phyloP scores from a whole-genome alignment of 2,797 vertebrate genomes.

The Coranthus polyacanthus region DNA sequence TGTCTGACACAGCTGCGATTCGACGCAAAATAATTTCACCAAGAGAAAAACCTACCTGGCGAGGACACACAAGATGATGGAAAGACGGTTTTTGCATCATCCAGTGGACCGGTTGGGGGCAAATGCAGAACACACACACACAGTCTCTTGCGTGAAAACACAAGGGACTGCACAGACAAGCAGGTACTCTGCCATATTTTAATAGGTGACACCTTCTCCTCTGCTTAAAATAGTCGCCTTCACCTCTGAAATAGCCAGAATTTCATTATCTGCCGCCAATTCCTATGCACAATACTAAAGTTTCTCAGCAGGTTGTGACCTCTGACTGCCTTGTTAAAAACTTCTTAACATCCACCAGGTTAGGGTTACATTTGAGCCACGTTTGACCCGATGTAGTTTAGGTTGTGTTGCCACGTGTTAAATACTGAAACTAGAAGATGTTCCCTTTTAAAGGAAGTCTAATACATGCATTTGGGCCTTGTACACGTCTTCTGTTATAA shows the following conservation, averaged over 20 bases:
- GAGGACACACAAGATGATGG: neutral
- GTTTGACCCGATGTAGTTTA: too few species aligned
- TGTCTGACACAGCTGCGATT: conserved; percentile 24
- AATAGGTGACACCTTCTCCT: conserved; percentile 10
- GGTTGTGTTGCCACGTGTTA: too few species aligned
- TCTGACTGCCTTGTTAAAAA: too few species aligned
- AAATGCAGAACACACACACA: neutral
- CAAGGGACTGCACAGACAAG: neutral
- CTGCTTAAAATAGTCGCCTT: neutral
- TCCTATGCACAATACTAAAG: conserved; percentile 34
- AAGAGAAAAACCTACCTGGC: neutral
- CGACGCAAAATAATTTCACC: conserved; percentile 26
- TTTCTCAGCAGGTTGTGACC: conserved; percentile 33
- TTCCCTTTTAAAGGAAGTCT: too few species aligned
- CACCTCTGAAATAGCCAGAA: neutral
- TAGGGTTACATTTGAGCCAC: too few species aligned
- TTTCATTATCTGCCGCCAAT: conserved; percentile 34
- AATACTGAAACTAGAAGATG: too few species aligned
- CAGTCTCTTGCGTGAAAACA: too few species aligned
- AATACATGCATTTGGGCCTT: too few species aligned
- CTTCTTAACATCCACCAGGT: too few species aligned
- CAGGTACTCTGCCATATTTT: neutral
- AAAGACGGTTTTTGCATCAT: neutral
- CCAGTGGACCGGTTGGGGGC: neutral
- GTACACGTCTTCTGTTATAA: too few species aligned